A percentile compares a stretch with the other conserved stretches of the same genome.
phyloP scores from a whole-genome alignment of 1,140 invertebrate genomes.

The Drusus annulatus region DNA sequence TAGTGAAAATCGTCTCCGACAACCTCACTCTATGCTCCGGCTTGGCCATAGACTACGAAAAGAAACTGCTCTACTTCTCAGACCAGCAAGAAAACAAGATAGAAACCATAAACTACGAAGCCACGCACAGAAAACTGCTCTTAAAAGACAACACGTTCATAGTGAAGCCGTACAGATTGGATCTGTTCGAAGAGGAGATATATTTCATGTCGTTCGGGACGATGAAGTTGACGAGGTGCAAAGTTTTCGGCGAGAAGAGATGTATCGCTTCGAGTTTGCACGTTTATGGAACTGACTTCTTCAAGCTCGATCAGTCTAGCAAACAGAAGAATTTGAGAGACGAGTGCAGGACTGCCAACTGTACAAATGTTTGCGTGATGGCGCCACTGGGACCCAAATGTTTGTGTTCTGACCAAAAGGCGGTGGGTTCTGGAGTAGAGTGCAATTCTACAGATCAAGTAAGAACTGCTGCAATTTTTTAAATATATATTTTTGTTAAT shows the following conservation, averaged over 20 bases:
- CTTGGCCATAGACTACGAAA: slow-evolving; percentile 78
- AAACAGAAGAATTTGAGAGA: slow-evolving; percentile 64
- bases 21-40: slow-evolving; percentile 75
- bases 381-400: slow-evolving; percentile 33
- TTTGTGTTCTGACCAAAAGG: slow-evolving; percentile 40
- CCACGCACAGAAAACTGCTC: slow-evolving; percentile 70
- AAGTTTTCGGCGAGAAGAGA: slow-evolving; percentile 65
- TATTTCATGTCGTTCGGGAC: slow-evolving; percentile 72
- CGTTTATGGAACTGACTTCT: slow-evolving; percentile 68
- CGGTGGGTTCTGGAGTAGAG: slow-evolving; percentile 9
- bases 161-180: slow-evolving; percentile 67
- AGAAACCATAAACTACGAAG: slow-evolving; percentile 77
- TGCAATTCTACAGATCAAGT: slow-evolving; percentile 38
- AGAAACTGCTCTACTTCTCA: slow-evolving; percentile 78
- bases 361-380: slow-evolving; percentile 50
- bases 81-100: slow-evolving; percentile 77
- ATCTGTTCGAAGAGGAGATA: slow-evolving; percentile 76
- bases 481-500: neutral
- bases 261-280: slow-evolving; percentile 68
- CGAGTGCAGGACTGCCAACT: slow-evolving; percentile 36
- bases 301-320: slow-evolving; percentile 72
- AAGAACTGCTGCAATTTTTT: neutral
- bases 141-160: slow-evolving; percentile 66
- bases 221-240: slow-evolving; percentile 71
- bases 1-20: slow-evolving; percentile 61